Conservation (phyloP, 1,140 invertebrate species). For the Eubasilissa regina region DNA sequence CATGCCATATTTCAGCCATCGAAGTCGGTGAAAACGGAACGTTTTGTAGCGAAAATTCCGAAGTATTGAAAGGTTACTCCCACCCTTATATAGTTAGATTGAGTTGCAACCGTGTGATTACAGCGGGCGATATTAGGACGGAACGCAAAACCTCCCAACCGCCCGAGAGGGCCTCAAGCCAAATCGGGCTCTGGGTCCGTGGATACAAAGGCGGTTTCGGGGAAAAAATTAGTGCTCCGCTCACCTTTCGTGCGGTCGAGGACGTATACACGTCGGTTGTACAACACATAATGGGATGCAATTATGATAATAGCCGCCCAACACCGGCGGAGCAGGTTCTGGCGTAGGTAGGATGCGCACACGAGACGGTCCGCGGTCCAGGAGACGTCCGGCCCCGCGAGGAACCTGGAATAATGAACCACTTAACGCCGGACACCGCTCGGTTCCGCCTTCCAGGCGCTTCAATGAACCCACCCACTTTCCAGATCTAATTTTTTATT, state of each 20-base stretch:
- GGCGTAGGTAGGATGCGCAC: conserved; percentile 35
- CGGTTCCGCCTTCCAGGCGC: conserved; percentile 30
- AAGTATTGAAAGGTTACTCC: conserved; percentile 52
- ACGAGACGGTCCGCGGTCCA: not conserved
- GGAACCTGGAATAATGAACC: conserved; percentile 32
- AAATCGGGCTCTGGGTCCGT: conserved; percentile 2
- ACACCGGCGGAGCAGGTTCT: conserved; percentile 29
- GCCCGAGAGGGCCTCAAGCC: not conserved
- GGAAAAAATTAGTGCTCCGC: not conserved
- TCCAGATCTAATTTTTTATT: conserved; percentile 16
- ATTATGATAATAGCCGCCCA: conserved; percentile 59
- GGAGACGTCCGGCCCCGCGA: not conserved
- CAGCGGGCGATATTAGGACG: not conserved
- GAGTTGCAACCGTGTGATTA: conserved; percentile 57
- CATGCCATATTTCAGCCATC: not conserved
- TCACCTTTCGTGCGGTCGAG: not conserved
- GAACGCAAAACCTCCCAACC: not conserved
- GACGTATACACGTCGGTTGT: conserved; percentile 24
- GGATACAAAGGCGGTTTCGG: not conserved
- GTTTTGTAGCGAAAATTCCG: not conserved
- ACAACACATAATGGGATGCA: conserved; percentile 57
- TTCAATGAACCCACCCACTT: conserved; percentile 22
- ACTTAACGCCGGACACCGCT: conserved; percentile 1
- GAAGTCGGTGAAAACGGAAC: conserved; percentile 14
- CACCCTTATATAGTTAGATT: conserved; percentile 45